Evolutionary conservation across 2,888 invertebrate species (phyloP).

Genomic region (Brassicogethes aeneus): DNA sequence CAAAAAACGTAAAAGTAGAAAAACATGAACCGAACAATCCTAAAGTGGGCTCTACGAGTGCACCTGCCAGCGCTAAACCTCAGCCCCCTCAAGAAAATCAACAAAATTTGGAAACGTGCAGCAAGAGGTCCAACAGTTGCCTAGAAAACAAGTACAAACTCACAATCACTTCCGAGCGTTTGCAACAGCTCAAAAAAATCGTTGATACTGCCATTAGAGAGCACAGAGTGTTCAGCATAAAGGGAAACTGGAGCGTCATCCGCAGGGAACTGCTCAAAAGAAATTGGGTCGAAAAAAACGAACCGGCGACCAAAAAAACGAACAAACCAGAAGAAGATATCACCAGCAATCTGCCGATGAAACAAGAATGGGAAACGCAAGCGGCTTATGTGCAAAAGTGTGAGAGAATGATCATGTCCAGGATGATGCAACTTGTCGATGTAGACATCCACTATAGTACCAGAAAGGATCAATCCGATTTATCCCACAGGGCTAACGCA

Average conservation of each 20-base stretch:
- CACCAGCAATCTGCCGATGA: slow-evolving; percentile 34
- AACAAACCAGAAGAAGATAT: slow-evolving; percentile 30
- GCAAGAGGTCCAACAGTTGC: slow-evolving; percentile 27
- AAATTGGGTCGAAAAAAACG: slow-evolving; percentile 66
- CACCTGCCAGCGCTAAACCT: neutral
- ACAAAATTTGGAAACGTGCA: too few species aligned
- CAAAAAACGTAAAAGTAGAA: neutral
- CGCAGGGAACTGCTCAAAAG: slow-evolving; percentile 58
- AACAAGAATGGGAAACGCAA: slow-evolving; percentile 38
- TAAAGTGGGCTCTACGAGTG: neutral
- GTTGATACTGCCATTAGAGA: slow-evolving; percentile 58
- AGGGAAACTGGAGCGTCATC: slow-evolving; percentile 65
- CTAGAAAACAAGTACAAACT: slow-evolving; percentile 32
- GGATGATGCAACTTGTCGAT: slow-evolving; percentile 68
- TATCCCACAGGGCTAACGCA: slow-evolving; percentile 51
- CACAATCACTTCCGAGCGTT: slow-evolving; percentile 56
- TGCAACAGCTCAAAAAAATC: slow-evolving; percentile 54
- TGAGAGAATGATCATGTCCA: slow-evolving; percentile 56
- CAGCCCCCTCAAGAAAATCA: too few species aligned
- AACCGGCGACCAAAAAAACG: slow-evolving; percentile 28
- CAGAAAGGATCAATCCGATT: slow-evolving; percentile 72
- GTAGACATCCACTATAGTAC: slow-evolving; percentile 89
- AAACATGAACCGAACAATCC: neutral
- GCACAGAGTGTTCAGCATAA: slow-evolving; percentile 58
- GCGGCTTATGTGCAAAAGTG: slow-evolving; percentile 50